These are phyloP conservation scores for Ephestia elutella DNA, from an alignment of 1,140 invertebrate species.

Conservation along the genomic window DNA sequence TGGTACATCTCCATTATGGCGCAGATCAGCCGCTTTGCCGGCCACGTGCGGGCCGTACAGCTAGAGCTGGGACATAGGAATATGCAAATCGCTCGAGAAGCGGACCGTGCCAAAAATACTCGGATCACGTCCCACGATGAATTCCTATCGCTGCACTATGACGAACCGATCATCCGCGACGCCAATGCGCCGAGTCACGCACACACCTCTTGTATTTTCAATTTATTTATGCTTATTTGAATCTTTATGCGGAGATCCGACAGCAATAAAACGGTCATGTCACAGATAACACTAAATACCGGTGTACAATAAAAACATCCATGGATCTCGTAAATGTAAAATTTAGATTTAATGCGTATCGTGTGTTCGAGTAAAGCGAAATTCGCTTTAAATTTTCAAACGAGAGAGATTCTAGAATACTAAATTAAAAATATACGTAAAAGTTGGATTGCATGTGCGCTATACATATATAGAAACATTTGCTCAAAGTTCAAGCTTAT, in stretches of 20 bases:
- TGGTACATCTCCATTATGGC: constrained; percentile 27
- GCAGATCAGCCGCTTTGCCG: constrained; percentile 23
- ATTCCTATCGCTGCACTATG: constrained; percentile 32
- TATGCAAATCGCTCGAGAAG: constrained; percentile 38
- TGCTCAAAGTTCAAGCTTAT: too few relatives aligned
- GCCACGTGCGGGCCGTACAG: constrained; percentile 37
- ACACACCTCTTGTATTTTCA: constrained; percentile 9
- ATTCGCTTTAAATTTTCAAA: too few relatives aligned
- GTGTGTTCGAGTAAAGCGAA: too few relatives aligned
- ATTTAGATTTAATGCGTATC: neutral
- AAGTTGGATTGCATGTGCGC: too few relatives aligned
- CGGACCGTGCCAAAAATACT: constrained; percentile 33
- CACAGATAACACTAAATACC: neutral
- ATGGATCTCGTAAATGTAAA: neutral
- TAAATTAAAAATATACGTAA: too few relatives aligned
- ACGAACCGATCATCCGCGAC: constrained; percentile 29
- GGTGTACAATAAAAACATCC: neutral
- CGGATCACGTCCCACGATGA: constrained; percentile 24
- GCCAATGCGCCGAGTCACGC: constrained; percentile 17
- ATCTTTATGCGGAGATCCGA: constrained; percentile 4
- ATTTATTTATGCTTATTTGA: constrained; percentile 8
- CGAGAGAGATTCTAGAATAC: too few relatives aligned
- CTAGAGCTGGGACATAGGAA: constrained; percentile 26
- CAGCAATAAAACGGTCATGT: neutral
- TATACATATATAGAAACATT: too few relatives aligned